These are phyloP conservation scores for Muntiacus reevesi DNA, from an alignment of 2,113 vertebrate species.

Conservation along the genomic window DNA sequence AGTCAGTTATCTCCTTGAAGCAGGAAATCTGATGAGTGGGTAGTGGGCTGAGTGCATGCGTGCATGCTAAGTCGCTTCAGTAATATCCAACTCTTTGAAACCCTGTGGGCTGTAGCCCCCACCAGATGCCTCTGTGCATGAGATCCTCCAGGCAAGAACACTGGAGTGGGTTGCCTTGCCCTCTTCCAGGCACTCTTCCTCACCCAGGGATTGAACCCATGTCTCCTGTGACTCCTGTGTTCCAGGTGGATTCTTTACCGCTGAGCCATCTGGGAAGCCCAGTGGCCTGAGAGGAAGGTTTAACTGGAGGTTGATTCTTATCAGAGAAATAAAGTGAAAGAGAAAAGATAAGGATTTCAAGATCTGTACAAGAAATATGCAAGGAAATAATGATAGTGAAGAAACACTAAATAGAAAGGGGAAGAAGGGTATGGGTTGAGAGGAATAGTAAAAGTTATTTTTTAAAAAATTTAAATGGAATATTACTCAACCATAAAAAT, in stretches of 20 bases:
- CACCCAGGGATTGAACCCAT: not conserved
- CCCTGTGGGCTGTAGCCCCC: not conserved
- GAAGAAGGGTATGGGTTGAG: not conserved
- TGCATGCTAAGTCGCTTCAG: not conserved
- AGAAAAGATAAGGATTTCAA: not conserved
- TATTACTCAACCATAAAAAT: not conserved
- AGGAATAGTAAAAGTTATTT: not conserved
- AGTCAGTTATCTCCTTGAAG: not conserved
- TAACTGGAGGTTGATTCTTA: not conserved
- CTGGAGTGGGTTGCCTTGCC: not conserved
- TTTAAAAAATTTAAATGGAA: not conserved
- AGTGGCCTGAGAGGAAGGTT: not conserved
- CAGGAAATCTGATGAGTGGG: not conserved
- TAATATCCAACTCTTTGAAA: not conserved
- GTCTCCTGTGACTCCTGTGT: not conserved
- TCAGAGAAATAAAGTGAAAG: not conserved
- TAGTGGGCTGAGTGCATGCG: not conserved
- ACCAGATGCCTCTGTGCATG: not conserved
- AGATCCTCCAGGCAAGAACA: not conserved
- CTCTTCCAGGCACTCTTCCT: not conserved
- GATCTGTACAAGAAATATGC: not conserved
- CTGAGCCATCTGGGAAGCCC: not conserved
- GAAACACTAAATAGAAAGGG: not conserved
- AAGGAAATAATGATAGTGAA: not conserved
- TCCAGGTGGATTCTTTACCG: not conserved